phyloP scores from a whole-genome alignment of 2,888 invertebrate genomes.

The Mechanitis messenoides region DNA sequence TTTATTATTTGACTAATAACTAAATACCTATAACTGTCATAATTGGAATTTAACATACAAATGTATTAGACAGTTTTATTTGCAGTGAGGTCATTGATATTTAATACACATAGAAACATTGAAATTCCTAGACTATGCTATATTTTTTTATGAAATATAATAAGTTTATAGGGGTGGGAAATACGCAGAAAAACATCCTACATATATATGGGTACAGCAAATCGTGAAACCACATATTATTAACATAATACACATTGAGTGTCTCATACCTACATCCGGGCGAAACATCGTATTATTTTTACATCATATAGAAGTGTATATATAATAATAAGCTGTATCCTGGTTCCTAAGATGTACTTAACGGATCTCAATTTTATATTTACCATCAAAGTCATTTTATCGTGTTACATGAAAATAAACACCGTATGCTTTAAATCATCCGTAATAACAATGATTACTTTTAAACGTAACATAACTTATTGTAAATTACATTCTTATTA shows the following conservation, averaged over 20 bases:
- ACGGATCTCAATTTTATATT: conserved; percentile 27
- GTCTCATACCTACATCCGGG: conserved; percentile 43
- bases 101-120: too few relatives aligned
- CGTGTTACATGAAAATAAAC: conserved; percentile 13
- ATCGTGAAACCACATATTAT: conserved; percentile 27
- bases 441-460: conserved; percentile 31
- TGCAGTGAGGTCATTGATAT: too few relatives aligned
- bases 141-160: too few relatives aligned
- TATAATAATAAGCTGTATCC: conserved; percentile 21
- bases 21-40: too few relatives aligned
- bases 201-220: conserved; percentile 1
- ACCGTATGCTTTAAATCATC: conserved; percentile 23
- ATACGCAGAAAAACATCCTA: conserved; percentile 1
- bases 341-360: conserved; percentile 40
- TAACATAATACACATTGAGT: conserved; percentile 23
- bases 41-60: too few relatives aligned
- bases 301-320: conserved; percentile 41
- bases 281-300: conserved; percentile 39
- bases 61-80: too few relatives aligned
- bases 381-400: conserved; percentile 15
- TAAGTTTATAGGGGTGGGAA: neutral
- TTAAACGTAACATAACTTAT: conserved; percentile 28
- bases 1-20: too few relatives aligned
- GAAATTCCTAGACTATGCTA: too few relatives aligned
- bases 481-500: conserved; percentile 35